These are phyloP conservation scores for Eubucco bourcierii DNA, from an alignment of 2,113 vertebrate genomes.

Conservation along the genomic window DNA sequence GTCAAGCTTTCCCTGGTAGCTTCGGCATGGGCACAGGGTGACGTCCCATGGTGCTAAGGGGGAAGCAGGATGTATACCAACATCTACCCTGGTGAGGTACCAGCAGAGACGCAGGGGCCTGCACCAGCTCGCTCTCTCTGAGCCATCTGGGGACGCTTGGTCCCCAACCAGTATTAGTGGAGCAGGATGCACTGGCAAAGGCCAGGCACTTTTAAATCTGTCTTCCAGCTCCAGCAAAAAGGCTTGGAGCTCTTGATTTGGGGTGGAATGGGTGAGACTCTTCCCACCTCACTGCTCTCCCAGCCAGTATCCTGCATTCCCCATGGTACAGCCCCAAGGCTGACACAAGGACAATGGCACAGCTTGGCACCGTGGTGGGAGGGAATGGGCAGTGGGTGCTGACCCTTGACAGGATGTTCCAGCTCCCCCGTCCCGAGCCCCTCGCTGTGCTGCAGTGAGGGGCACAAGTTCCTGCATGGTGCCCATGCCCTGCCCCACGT, in stretches of 20 bases:
- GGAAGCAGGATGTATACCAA: not conserved
- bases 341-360: not conserved
- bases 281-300: not conserved
- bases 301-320: not conserved
- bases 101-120: slow-evolving; percentile 1
- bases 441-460: not conserved
- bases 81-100: not conserved
- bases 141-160: not conserved
- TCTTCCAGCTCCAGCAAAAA: slow-evolving; percentile 52
- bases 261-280: not conserved
- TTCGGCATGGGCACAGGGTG: not conserved
- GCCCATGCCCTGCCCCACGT: slow-evolving; percentile 47
- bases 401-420: slow-evolving; percentile 51
- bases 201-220: not conserved
- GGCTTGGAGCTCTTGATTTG: not conserved
- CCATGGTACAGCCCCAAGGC: not conserved
- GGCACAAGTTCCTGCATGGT: slow-evolving; percentile 61
- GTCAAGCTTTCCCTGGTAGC: not conserved
- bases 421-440: slow-evolving; percentile 1
- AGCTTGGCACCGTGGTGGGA: not conserved
- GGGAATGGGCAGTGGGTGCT: not conserved
- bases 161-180: slow-evolving; percentile 51
- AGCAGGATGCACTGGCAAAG: slow-evolving; percentile 31
- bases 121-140: not conserved
- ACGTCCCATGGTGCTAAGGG: slow-evolving; percentile 35